Evolutionary conservation across 2,113 vertebrate genomes (phyloP), one percentile per base, ranked within the genome.

Genomic region (Vimba vimba): DNA sequence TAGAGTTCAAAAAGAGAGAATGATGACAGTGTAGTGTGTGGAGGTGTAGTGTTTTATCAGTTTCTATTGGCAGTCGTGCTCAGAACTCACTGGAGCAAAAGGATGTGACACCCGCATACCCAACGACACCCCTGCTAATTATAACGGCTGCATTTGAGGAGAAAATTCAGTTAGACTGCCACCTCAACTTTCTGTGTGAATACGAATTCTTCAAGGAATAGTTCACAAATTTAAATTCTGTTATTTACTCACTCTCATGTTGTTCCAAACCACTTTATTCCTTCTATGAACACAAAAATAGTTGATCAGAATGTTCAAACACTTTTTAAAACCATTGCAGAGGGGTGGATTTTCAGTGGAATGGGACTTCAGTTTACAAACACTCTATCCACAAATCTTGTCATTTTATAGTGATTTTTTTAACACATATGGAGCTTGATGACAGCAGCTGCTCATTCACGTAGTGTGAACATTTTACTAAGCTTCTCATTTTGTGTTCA

Each of bases 41-140:
- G 52, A 79, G 25, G 64, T 88, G 23, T 82, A 74, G 39, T 39
- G 83, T 85, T 87, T 68, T 79, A 84, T 66, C 84, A 79, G 80
- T 88, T 87, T 45, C 79, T 71, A 52, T 82, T 87, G 25, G 85
- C 47, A 62, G 62, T 57, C 13, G 4, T 33, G n/a, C 6, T 45
- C 64, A 59, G 74, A 60, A n/a, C 5, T 27, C 30, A 36, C 36
- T 78, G 57, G 69, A 69, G 62, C 45, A 89, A 85, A 76, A 83
- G 80, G n/a, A 59, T 80, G 76, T 75, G 47, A 85, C 69, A 81
- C 36, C 52, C 66, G 10, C 86, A 85, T 79, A 81, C 60, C 60
- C 84, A 59, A 55, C 73, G 66, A 81, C 27, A 74, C 80, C 68
- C 60, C 75, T 66, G 80, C 86, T 88, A 86, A 82, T 86, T 89